Conservation (phyloP, 2,888 invertebrate species). For the Hetaerina titia region DNA sequence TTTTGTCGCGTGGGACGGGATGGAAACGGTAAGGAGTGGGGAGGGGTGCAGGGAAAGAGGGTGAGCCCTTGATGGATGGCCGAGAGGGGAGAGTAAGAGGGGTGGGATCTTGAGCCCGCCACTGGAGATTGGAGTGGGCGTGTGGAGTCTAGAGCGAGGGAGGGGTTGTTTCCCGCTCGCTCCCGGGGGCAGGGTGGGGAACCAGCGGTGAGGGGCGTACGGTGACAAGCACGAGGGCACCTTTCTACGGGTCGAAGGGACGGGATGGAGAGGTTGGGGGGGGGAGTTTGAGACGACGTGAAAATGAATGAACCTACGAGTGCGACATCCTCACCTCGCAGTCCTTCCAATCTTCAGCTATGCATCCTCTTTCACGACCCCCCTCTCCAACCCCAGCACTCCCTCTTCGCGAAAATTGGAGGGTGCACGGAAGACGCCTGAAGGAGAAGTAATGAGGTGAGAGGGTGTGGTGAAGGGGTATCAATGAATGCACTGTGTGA, state of each 20-base stretch:
- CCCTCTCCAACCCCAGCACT: neutral
- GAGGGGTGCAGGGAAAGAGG: slow-evolving; percentile 17
- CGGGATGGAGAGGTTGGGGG: too few species aligned
- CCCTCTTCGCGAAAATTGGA: neutral
- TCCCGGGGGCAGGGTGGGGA: neutral
- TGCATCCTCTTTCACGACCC: too few species aligned
- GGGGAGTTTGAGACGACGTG: neutral
- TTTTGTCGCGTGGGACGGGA: neutral
- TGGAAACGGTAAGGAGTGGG: neutral
- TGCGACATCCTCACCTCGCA: neutral
- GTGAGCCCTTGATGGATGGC: slow-evolving; percentile 2
- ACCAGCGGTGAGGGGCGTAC: neutral
- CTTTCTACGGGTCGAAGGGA: neutral
- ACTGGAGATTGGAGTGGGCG: neutral
- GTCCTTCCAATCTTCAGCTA: neutral
- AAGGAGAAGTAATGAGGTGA: neutral
- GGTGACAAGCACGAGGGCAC: neutral
- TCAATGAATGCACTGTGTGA: neutral
- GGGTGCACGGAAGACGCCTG: neutral
- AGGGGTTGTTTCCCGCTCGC: neutral
- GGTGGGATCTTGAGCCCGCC: neutral
- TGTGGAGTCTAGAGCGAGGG: neutral
- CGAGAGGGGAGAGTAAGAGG: neutral
- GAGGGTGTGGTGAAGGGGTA: neutral
- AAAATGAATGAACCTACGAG: neutral